Evolutionary conservation across 2,113 vertebrate genomes (phyloP).

Genomic region (Laticauda colubrina): DNA sequence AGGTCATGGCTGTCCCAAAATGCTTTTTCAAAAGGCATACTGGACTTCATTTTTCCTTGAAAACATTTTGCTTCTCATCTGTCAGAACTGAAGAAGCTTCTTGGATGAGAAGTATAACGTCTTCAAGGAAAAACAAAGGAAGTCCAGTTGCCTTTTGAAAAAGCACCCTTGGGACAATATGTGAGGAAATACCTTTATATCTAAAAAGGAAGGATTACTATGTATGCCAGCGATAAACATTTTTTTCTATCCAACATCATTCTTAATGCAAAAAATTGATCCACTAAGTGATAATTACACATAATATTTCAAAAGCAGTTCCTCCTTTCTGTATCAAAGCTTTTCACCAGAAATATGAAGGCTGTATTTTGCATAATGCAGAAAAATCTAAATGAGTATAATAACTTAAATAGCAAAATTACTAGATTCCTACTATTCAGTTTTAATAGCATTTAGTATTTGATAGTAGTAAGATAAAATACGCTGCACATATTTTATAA

Average conservation of each 20-base stretch:
- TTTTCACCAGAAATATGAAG: not conserved
- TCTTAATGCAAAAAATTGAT: not conserved
- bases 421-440: not conserved
- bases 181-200: not conserved
- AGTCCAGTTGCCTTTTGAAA: not conserved
- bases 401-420: not conserved
- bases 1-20: not conserved
- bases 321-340: not conserved
- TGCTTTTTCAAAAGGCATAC: not conserved
- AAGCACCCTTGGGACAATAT: not conserved
- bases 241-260: not conserved
- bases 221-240: not conserved
- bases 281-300: not conserved
- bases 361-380: not conserved
- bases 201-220: not conserved
- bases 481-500: slow-evolving; percentile 37
- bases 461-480: not conserved
- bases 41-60: not conserved
- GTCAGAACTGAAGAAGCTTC: not conserved
- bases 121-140: not conserved
- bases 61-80: not conserved
- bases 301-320: not conserved
- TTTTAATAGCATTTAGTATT: not conserved
- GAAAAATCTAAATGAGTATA: not conserved
- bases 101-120: not conserved